Evolutionary conservation across 2,797 vertebrate genomes (phyloP), one percentile per base, ranked within the genome.

Genomic region (Tadarida brasiliensis): DNA sequence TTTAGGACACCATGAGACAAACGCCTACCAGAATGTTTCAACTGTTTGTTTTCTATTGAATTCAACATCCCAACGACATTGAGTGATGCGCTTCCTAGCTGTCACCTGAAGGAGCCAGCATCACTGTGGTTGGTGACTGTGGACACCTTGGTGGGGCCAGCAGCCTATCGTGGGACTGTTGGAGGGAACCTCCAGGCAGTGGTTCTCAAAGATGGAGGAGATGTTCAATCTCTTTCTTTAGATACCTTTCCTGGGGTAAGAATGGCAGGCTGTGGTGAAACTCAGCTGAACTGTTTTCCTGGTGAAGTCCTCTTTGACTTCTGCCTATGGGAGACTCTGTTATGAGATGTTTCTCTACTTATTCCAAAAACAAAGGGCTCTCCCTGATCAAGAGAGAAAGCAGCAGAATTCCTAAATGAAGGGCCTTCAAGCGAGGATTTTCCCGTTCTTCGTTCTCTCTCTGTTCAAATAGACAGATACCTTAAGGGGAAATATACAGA

Each of bases 361-460:
- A 78, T 86, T 95, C 33, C 4, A 8, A 57, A 47, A 87, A 85
- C 24, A 84, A 77, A 94, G 6, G 28, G 11, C 28, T 92, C 35
- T 87, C 7, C n/a, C n/a, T 71, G 61, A 89, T 95, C 5, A 67
- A 78, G 67, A 84, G 85, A 84, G 59, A 87, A 71, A 86, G 59
- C 22, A 89, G 49, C 49, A 89, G 39, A n/a, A 84, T 85, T 84
- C 14, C 78, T 80, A 81, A 88, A 82, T 33, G 61, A 61, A 33
- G 68, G 11, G 7, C 1, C 63, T 93, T 86, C n/a, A 80, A 85
- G 47, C 90, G 77, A 94, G 15, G n/a, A 61, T 77, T 84, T 92
- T 71, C 33, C 68, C 71, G 28, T 35, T 90, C 16, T n/a, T 81
- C 17, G 71, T 71, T 56, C 11, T 54, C 19, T 44, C 30, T 82